Evolutionary conservation across 1,140 invertebrate genomes (phyloP), one percentile per base, ranked within the genome.

Genomic region (Drosophila pectinifera): DNA sequence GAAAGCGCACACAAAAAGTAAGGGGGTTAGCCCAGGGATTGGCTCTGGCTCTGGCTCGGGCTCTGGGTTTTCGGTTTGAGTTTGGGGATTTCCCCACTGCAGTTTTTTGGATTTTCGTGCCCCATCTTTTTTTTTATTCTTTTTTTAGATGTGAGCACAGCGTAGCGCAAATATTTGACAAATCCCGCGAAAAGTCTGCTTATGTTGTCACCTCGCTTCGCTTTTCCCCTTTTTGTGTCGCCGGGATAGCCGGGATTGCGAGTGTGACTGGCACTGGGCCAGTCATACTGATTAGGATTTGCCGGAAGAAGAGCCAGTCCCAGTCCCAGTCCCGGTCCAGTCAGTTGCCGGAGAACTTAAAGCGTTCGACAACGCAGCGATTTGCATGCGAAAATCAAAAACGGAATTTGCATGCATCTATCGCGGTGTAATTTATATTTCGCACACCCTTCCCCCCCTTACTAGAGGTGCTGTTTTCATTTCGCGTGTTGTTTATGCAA

Each of bases 131-230:
- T 11, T 41, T 31, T 26, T 20, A 38, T 36, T 20, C 10, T 28
- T 62, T 62, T 69, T 53, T 79, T 67, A 79, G 64, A 86, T 77
- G 83, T 77, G 83, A 86, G 83, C 67, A 72, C 63, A 86, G 84
- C 83, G 83, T 86, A 73, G 83, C 83, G 80, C 83, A 86, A 86
- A 86, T 86, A 86, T 88, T 86, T 86, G 83, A 86, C 83, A 86
- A 86, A 86, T 88, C 83, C 83, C 79, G 83, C 83, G 83, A 83
- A 86, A 88, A 81, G 75, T 77, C 83, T 84, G 83, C 82, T 88
- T 86, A 86, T 88, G 83, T 86, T 86, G 82, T 85, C 82, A 85
- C 62, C 83, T 74, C 75, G 58, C 73, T 73, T 53, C 55, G 49
- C 49, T 51, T 65, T 65, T 48, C 11, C 8, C 14, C 13, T 11